Percentiles rank a stretch among this genome's conserved stretches.
phyloP scores from a whole-genome alignment of 2,888 invertebrate genomes.

The Caenorhabditis virilis region DNA sequence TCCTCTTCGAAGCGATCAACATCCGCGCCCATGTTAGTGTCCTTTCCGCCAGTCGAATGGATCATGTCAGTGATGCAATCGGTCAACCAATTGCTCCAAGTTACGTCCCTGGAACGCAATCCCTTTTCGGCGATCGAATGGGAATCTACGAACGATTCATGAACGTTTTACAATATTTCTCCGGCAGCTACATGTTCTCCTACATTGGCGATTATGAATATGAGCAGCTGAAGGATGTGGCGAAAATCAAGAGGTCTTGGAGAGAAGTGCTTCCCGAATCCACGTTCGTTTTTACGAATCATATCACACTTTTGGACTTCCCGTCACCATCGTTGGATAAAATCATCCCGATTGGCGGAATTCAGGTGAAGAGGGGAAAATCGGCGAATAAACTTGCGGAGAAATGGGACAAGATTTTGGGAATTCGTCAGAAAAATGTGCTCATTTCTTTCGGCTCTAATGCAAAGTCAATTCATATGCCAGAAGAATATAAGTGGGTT shows the following conservation, averaged over 20 bases:
- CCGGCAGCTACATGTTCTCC: not conserved
- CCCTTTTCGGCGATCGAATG: constrained; percentile 2
- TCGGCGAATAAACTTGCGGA: constrained; percentile 23
- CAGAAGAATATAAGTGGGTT: constrained; percentile 19
- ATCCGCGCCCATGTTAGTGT: constrained; percentile 37
- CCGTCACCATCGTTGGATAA: constrained; percentile 46
- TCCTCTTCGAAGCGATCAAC: constrained; percentile 23
- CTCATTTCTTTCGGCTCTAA: constrained; percentile 42
- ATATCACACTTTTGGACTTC: constrained; percentile 45
- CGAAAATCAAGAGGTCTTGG: constrained; percentile 9
- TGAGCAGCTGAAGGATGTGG: constrained; percentile 4
- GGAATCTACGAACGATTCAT: constrained; percentile 12
- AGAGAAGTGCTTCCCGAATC: constrained; percentile 31
- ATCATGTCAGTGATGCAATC: constrained; percentile 33
- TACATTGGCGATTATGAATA: constrained; percentile 4
- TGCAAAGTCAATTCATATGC: constrained; percentile 31
- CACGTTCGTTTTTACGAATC: constrained; percentile 39
- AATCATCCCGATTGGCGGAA: constrained; percentile 38
- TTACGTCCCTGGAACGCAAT: constrained; percentile 15
- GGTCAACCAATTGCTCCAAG: constrained; percentile 31
- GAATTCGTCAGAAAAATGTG: constrained; percentile 25
- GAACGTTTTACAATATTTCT: constrained; percentile 18
- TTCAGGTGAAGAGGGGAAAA: constrained; percentile 25
- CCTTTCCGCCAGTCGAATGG: constrained; percentile 24
- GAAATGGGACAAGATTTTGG: constrained; percentile 34